Evolutionary conservation across 2,888 invertebrate species (phyloP), one percentile per base, ranked within the genome.

Genomic region (Allacma fusca): DNA sequence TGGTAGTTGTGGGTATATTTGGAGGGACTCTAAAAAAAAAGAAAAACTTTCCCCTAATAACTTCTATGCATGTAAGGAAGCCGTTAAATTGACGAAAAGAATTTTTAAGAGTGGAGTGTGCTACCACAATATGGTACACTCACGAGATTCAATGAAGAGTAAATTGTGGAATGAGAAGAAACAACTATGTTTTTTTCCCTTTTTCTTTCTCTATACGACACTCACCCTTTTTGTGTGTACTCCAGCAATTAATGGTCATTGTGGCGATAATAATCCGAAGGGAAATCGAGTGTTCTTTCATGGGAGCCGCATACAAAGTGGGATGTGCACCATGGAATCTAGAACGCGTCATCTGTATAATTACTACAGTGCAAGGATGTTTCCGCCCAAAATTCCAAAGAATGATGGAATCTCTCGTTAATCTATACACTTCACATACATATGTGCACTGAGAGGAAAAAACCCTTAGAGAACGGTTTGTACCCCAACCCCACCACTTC

Each of bases 41-140:
- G 4, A 34, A 34, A 34, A 34, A 34, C 34, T 34, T 34, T 34
- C 34, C 34, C 34, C 34, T 34, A 34, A 50, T n/a, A 50, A 50
- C 50, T n/a, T 50, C 19, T n/a, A n/a, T 50, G 50, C 50, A 50
- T 50, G 50, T 50, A 50, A 12, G 50, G 50, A 50, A 50, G 50
- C 50, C 16, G 50, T 50, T 50, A 50, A 50, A 50, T 4, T 50
- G 50, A 13, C 16, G n/a, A 50, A 16, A 50, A 16, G 50, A 50
- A 50, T 50, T 50, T 50, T n/a, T 16, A 50, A 50, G 50, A 50
- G 50, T n/a, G 19, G 50, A 50, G 2, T 50, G 50, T 50, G 50
- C 7, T n/a, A 2, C 19, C 50, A n/a, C n/a, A 40, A 50, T 50
- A 50, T 50, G 7, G 4, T 7, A 4, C 4, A 34, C 34, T 34